Evolutionary conservation across 2,797 vertebrate genomes (phyloP).

Genomic region (Eupleurogrammus muticus): DNA sequence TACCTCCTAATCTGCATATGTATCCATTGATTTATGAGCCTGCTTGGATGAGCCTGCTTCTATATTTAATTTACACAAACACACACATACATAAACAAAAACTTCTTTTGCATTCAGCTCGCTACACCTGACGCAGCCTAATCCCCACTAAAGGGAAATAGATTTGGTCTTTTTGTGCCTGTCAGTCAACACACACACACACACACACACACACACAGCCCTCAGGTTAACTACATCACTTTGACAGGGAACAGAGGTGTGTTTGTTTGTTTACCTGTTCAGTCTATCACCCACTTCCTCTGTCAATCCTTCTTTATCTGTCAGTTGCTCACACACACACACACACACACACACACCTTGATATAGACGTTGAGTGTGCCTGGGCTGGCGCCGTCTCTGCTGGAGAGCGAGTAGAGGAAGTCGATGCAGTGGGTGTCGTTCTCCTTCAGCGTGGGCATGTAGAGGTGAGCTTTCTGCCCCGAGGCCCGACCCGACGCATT

Average conservation of each 20-base stretch:
- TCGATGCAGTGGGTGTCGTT: constrained; percentile 98
- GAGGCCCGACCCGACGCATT: constrained; percentile 94
- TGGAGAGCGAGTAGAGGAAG: constrained; percentile 96
- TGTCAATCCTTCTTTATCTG: constrained; percentile 20
- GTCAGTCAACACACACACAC: constrained; percentile 1
- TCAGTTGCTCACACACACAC: constrained; percentile 6
- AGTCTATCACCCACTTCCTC: constrained; percentile 23
- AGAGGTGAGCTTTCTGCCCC: constrained; percentile 95
- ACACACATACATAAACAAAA: neutral
- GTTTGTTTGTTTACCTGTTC: constrained; percentile 48
- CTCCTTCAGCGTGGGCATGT: constrained; percentile 94
- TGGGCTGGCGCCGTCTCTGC: constrained; percentile 90
- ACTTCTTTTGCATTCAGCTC: neutral
- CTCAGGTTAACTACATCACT: constrained; percentile 14
- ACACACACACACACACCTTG: constrained; percentile 76
- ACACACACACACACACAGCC: constrained; percentile 4
- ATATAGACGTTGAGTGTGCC: constrained; percentile 94
- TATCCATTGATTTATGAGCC: neutral
- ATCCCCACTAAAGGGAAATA: neutral
- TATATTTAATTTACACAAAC: neutral
- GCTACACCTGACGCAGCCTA: neutral
- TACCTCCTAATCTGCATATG: neutral
- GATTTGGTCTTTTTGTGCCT: constrained; percentile 1
- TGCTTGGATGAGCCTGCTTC: neutral
- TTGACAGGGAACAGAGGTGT: constrained; percentile 34